phyloP scores from a whole-genome alignment of 1,140 invertebrate genomes.

The Agraylea sexmaculata region DNA sequence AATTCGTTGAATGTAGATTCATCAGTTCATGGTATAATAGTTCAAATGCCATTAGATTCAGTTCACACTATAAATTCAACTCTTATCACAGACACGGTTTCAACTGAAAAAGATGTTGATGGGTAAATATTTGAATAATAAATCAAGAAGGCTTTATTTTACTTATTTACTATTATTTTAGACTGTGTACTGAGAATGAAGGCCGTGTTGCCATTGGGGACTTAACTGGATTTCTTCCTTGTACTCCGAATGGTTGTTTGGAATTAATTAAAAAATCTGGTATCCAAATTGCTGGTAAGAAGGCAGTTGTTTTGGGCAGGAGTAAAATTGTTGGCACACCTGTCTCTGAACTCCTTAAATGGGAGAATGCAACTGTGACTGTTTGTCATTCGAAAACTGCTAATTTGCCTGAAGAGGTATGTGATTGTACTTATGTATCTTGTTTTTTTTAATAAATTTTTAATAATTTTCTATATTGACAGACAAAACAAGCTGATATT shows the following conservation, averaged over 20 bases:
- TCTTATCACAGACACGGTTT: slow-evolving; percentile 75
- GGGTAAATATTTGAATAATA: slow-evolving; percentile 47
- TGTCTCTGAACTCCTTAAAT: slow-evolving; percentile 86
- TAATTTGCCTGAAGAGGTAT: slow-evolving; percentile 67
- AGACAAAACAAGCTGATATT: slow-evolving; percentile 77
- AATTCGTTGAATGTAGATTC: slow-evolving; percentile 73
- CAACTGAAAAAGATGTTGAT: slow-evolving; percentile 87
- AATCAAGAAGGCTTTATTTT: slow-evolving; percentile 1
- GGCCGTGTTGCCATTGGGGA: slow-evolving; percentile 78
- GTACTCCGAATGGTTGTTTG: slow-evolving; percentile 86
- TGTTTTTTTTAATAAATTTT: not conserved
- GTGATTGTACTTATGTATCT: slow-evolving; percentile 15
- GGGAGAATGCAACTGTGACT: slow-evolving; percentile 94
- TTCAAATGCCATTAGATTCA: slow-evolving; percentile 90
- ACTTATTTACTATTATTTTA: slow-evolving; percentile 27
- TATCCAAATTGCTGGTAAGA: slow-evolving; percentile 66
- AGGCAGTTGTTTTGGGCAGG: slow-evolving; percentile 88
- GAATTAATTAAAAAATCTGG: slow-evolving; percentile 82
- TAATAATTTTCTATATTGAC: slow-evolving; percentile 11
- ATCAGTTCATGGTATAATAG: slow-evolving; percentile 87
- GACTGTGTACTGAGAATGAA: slow-evolving; percentile 82
- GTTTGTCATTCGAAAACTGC: slow-evolving; percentile 92
- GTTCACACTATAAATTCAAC: slow-evolving; percentile 73
- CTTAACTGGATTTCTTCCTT: slow-evolving; percentile 77
- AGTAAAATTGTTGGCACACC: slow-evolving; percentile 98